Evolutionary conservation across 2,888 invertebrate species (phyloP).

Genomic region (Dryadula phaetusa): DNA sequence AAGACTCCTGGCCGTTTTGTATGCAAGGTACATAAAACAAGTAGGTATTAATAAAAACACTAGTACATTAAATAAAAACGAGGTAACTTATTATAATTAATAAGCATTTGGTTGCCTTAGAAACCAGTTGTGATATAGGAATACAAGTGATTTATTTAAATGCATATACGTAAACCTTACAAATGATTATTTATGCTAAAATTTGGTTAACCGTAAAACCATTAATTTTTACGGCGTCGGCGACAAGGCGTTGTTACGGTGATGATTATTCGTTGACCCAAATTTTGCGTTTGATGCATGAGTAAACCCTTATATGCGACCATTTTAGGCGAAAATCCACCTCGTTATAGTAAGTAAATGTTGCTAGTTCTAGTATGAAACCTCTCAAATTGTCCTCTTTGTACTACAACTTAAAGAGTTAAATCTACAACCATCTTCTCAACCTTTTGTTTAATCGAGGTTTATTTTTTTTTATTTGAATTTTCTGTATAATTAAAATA

Average conservation of each 20-base stretch:
- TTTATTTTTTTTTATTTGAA: not conserved
- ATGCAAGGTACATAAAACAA: not conserved
- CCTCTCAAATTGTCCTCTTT: not conserved
- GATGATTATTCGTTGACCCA: slow-evolving; percentile 27
- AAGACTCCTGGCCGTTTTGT: not conserved
- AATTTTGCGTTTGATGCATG: slow-evolving; percentile 22
- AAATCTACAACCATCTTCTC: not conserved
- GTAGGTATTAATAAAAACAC: not conserved
- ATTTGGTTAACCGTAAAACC: slow-evolving; percentile 14
- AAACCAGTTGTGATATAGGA: no score
- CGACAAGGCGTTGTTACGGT: slow-evolving; percentile 25
- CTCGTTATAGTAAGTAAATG: slow-evolving; percentile 8
- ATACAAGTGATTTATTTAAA: not conserved
- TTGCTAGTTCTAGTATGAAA: not conserved
- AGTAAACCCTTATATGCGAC: not conserved
- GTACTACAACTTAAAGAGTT: not conserved
- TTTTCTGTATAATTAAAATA: not conserved
- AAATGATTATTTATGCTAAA: slow-evolving; percentile 14
- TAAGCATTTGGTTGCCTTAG: no score
- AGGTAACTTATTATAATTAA: no score
- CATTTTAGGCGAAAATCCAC: slow-evolving; percentile 15
- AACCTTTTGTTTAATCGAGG: not conserved
- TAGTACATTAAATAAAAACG: not conserved
- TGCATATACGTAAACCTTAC: not conserved
- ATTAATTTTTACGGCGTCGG: slow-evolving; percentile 19